Base-by-base conservation (phyloP, 2,113 vertebrate species). In the Siphamia tubifer region DNA sequence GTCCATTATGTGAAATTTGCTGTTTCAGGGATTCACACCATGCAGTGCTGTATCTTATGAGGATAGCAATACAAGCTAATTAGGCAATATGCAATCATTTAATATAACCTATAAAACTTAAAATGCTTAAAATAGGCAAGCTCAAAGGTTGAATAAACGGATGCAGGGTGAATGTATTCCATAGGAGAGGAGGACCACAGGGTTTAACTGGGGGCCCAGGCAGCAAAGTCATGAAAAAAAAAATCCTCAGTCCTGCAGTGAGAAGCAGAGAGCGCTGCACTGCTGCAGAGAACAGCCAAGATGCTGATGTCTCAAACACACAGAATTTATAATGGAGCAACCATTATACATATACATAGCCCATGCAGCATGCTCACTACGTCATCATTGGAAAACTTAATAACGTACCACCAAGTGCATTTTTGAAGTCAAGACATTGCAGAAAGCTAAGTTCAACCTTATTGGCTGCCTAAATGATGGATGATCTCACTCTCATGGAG, bases 241-340 rank as follows among this genome's bases (percentile, higher is more conserved):
- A 23, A 55, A 60, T 10, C 30, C 44, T 30, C 4, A 7, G 64
- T 78, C 49, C 81, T 87, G 77, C 86, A 89, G 84, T 62, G 58
- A 53, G 78, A 47, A 75, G 76, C 65, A 74, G 60, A 74, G 67
- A 74, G 4, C 51, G 71, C 83, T 87, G 87, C 77, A 82, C 75
- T 86, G 87, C 87, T 89, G 84, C 87, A 89, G 82, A 79, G 53
- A 82, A 15, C 17, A 42, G 71, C 66, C 61, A 71, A 76, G 68
- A 43, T 11, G 15, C 64, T 55, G 73, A 71, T 68, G 77, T 45
- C 56, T 70, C 40, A 61, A 78, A 74, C 31, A 55, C 56, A 72
- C 16, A 57, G 25, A 31, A 39, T 63, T 68, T 73, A 25, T 8
- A 51, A 74, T 51, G 42, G 32, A 68, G 63, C 24, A 40, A 32